Evolutionary conservation across 37 sponge, comb jelly and placozoan genomes (phyloP), one percentile per base, ranked within the genome.

Genomic region (Beroe ovata): DNA sequence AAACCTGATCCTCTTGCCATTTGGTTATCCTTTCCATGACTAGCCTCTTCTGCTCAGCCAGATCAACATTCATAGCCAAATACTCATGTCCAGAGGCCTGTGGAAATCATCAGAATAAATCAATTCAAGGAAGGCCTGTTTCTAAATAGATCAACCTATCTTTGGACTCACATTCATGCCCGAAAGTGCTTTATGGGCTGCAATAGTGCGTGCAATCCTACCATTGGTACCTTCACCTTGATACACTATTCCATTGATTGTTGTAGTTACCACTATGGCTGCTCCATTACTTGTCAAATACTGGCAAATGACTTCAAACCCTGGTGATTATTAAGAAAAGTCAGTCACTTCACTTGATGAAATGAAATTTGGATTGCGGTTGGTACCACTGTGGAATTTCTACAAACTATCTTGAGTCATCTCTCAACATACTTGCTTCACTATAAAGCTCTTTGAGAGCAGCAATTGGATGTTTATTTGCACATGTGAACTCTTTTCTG

Each of bases 1-100:
- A 47, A 69, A 77, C 84, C 84, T 77, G 84, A 23, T 36, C 28
- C n/a, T 77, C 84, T 54, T 77, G 84, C 84, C 84, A 77, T 1
- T 8, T 41, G 23, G 38, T 42, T 6, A 77, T 77, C 4, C 84
- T 30, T 3, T 77, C 84, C 84, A 77, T 39, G 25, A 77, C 84
- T 18, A 77, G 47, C 25, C 41, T 39, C 28, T 42, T 77, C 47
- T 77, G 84, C n/a, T 77, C 84, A 21, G 35, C 84, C 39, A 32
- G 33, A 25, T 77, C 47, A 6, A 39, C 42, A n/a, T 33, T 35
- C 38, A 32, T 22, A 6, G 25, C 11, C 21, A 77, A 16, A 25
- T 42, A 14, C 1, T 36, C 38, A 36, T 42, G 54, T 1, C 33
- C 84, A 11, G 42, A 3, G 1, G 84, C 84, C 71, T 71, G 71